Conservation (phyloP, 2,797 vertebrate species). For the Fistularia commersonii region DNA sequence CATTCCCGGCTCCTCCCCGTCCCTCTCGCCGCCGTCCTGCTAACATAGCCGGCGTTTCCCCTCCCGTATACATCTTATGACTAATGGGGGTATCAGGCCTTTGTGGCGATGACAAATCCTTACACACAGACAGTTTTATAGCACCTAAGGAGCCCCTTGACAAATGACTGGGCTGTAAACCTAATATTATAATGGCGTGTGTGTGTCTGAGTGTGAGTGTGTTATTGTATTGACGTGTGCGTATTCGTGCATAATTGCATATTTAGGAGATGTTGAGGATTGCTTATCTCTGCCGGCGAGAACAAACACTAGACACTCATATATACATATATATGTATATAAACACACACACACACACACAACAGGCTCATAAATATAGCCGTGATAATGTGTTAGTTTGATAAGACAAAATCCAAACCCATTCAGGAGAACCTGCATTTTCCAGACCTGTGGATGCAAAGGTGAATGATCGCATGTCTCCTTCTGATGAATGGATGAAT, state of each 20-base stretch:
- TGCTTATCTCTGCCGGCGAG: constrained; percentile 76
- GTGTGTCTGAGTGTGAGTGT: constrained; percentile 32
- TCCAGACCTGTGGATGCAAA: no score
- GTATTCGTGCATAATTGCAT: constrained; percentile 55
- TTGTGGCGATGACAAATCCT: constrained; percentile 88
- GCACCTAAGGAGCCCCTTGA: constrained; percentile 89
- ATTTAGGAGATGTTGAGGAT: constrained; percentile 84
- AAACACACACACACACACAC: neutral
- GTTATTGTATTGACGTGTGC: constrained; percentile 41
- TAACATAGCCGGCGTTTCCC: constrained; percentile 51
- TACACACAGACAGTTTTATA: constrained; percentile 87
- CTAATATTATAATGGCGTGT: constrained; percentile 83
- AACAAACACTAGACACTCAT: constrained; percentile 26
- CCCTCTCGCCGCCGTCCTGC: constrained; percentile 38
- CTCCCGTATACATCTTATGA: constrained; percentile 80
- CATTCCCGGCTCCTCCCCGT: no score
- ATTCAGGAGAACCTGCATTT: no score
- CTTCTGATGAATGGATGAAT: no score
- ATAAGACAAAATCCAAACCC: no score
- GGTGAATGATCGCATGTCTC: no score
- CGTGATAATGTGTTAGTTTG: no score
- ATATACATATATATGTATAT: no score
- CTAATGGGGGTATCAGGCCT: constrained; percentile 84
- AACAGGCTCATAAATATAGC: constrained; percentile 8
- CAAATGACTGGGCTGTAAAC: constrained; percentile 86